Base-by-base conservation (phyloP, 2,888 invertebrate genomes). In the Carterocephalus palaemon region DNA sequence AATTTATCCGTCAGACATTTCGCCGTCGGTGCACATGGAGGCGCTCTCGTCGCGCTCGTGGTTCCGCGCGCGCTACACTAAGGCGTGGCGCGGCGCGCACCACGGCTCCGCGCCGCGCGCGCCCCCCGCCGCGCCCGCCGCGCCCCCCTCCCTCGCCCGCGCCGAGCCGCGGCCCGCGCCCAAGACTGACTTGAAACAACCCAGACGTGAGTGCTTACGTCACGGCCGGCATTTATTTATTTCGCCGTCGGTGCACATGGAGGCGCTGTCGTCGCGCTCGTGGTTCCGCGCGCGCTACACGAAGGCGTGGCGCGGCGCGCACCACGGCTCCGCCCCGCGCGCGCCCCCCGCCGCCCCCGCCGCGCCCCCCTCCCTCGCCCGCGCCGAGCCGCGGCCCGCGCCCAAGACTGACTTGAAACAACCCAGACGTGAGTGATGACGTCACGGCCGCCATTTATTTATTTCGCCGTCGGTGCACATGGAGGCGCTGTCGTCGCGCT, bases 221-320 rank as follows among this genome's bases (percentile, higher is more conserved):
- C n/a, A n/a, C 19, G 36, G 37, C 22, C 54, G 49, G 19, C 54
- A n/a, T n/a, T n/a, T n/a, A n/a, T n/a, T n/a, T n/a, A n/a, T 92
- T 33, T 81, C 90, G 3, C 89, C 91, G 41, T 85, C 89, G 29
- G 73, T 91, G 47, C 94, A 94, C 76, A 81, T 93, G 66, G 90
- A 93, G 43, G 91, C 93, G 52, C 88, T 93, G 57, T 88, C 92
- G 81, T 92, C 93, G 57, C 91, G 92, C 56, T 81, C 92, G 43
- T 95, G 95, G 68, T 95, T 95, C 94, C 94, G 95, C 60, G 91
- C 91, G 66, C 90, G 90, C 61, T 88, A 90, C 69, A 42, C 49
- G 41, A 62, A 62, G 54, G 48, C 67, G 46, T 56, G 62, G 56
- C 65, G 65, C 46, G 62, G 60, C 32, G 56, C 60, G 16, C 60